Conservation (phyloP, 2,113 vertebrate species). For the Notothenia rossii region DNA sequence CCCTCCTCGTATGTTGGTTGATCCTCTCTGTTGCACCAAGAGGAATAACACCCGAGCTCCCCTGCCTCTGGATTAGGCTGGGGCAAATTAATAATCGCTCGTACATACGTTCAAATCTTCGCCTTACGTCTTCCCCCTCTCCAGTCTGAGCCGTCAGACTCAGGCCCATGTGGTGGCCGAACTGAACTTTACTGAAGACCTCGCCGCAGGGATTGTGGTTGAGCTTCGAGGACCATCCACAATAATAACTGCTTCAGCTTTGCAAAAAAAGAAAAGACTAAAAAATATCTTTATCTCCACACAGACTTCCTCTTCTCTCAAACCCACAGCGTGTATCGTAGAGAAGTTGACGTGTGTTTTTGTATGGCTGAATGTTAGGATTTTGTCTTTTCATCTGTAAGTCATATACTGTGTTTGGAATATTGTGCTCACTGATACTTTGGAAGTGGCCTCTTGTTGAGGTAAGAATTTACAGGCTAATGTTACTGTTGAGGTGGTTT, state of each 20-base stretch:
- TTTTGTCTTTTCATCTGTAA: conserved; percentile 78
- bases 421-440: conserved; percentile 80
- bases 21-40: conserved; percentile 46
- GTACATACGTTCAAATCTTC: conserved; percentile 47
- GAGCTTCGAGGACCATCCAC: conserved; percentile 70
- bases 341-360: conserved; percentile 76
- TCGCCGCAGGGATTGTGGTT: conserved; percentile 65
- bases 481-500: conserved; percentile 87
- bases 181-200: conserved; percentile 56
- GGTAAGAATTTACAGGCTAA: conserved; percentile 77
- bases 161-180: conserved; percentile 39
- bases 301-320: conserved; percentile 77
- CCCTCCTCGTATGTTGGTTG: conserved; percentile 46
- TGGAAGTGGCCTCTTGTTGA: conserved; percentile 80
- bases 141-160: conserved; percentile 57
- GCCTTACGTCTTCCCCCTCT: conserved; percentile 66
- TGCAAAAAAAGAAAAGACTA: conserved; percentile 75
- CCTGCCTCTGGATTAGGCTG: conserved; percentile 66
- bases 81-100: conserved; percentile 40
- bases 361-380: conserved; percentile 81
- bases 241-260: conserved; percentile 81
- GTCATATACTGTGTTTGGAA: conserved; percentile 81
- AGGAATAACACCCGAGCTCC: conserved; percentile 31
- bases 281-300: conserved; percentile 66
- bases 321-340: conserved; percentile 55